A percentile compares a stretch with the other conserved stretches of the same genome.
phyloP scores from a whole-genome alignment of 1,140 invertebrate genomes.

The Manduca sexta region DNA sequence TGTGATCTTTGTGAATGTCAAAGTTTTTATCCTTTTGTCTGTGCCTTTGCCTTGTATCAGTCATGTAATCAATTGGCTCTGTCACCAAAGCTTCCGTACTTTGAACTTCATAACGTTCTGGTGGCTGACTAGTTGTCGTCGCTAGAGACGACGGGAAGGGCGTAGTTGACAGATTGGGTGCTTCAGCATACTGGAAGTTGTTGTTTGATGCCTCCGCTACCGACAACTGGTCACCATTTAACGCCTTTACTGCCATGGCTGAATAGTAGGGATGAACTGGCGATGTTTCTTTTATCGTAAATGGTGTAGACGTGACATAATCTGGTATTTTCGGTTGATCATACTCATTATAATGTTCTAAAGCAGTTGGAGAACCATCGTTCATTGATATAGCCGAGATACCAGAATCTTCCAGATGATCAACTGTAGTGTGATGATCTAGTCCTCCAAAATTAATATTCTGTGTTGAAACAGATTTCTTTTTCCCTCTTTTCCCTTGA shows the following conservation, averaged over 20 bases:
- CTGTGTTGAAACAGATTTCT: slow-evolving; percentile 64
- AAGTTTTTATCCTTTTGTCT: neutral
- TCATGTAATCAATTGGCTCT: slow-evolving; percentile 7
- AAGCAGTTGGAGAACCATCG: slow-evolving; percentile 32
- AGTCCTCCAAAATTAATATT: slow-evolving; percentile 63
- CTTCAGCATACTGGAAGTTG: slow-evolving; percentile 55
- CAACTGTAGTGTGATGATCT: slow-evolving; percentile 52
- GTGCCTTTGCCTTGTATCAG: slow-evolving; percentile 3
- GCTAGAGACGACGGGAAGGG: slow-evolving; percentile 16
- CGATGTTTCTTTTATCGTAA: slow-evolving; percentile 42
- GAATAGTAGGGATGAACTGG: slow-evolving; percentile 49
- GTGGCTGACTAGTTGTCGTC: slow-evolving; percentile 18
- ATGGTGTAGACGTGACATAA: slow-evolving; percentile 24
- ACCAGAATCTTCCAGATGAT: slow-evolving; percentile 45
- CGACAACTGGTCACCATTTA: slow-evolving; percentile 33
- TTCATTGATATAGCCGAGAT: slow-evolving; percentile 24
- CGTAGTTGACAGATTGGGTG: slow-evolving; percentile 36
- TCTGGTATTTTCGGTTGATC: slow-evolving; percentile 32
- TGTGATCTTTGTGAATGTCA: no score
- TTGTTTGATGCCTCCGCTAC: slow-evolving; percentile 55
- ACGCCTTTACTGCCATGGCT: slow-evolving; percentile 44
- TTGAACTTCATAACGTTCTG: slow-evolving; percentile 15
- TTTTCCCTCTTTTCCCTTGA: slow-evolving; percentile 41
- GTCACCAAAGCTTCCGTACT: slow-evolving; percentile 14
- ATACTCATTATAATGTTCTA: slow-evolving; percentile 40